Evolutionary conservation across 1,140 invertebrate species (phyloP), one percentile per base, ranked within the genome.

Genomic region (Drosophila sproati): DNA sequence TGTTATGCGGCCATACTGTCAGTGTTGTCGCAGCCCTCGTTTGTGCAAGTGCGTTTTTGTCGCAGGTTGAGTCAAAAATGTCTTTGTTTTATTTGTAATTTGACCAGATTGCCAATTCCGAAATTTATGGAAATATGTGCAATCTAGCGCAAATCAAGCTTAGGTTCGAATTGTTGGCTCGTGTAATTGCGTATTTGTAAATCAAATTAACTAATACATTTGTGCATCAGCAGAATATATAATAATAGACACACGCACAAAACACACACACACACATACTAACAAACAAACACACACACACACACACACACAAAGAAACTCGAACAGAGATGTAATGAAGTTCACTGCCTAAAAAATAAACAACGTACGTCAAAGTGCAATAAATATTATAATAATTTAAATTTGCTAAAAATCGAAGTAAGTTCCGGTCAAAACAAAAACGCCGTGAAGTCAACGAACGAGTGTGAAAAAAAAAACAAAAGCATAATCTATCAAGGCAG

Each of bases 241-340:
- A 83, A 83, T 83, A 86, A 86, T 86, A 83, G 81, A 86, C 77
- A 63, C 55, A 63, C 55, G 66, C 67, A 83, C 66, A 79, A 55
- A 71, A 82, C 55, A 64, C 39, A 37, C 62, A 56, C 47, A 51
- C 39, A 56, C 35, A 56, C 32, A 59, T 28, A 35, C 37, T 12
- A 32, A 55, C 61, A 48, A 34, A 35, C 35, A 35, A 29, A 29
- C 39, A 55, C 35, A 35, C 37, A 29, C 39, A 55, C 61, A 29
- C 39, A 55, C 61, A 60, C 20, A 62, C 28, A 45, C 63, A 35
- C 51, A 48, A 10, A 47, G 50, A 28, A 52, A 68, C 47, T 55
- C 37, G 28, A 28, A 55, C 41, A 72, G 55, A 72, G 66, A 64
- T 72, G 72, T 43, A 20, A 32, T 55, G 55, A 71, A 76, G 76